Percentiles rank a stretch among this genome's conserved stretches.
Conservation (phyloP, 2,113 vertebrate genomes). For the Scopus umbretta region DNA sequence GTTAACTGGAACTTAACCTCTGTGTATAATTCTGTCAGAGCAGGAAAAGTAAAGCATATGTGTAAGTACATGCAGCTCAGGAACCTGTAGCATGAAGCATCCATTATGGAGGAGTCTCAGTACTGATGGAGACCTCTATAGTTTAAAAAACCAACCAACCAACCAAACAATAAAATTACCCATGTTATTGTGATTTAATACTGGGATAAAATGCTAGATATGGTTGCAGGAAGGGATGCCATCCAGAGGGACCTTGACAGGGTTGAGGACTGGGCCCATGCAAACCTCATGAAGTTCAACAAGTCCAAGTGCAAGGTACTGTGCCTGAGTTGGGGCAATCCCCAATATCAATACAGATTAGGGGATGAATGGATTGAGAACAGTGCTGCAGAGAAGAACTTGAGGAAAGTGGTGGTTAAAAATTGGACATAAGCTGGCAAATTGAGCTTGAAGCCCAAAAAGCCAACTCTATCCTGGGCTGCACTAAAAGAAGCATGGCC, state of each 20-base stretch:
- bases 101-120: neutral
- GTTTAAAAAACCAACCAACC: too few species aligned
- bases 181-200: neutral
- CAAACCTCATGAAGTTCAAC: neutral
- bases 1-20: neutral
- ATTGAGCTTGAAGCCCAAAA: neutral
- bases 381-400: neutral
- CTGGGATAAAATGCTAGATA: neutral
- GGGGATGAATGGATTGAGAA: neutral
- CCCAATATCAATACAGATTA: neutral
- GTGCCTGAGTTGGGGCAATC: neutral
- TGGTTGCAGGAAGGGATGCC: neutral
- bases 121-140: neutral
- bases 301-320: neutral
- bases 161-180: too few species aligned
- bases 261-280: neutral
- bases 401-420: neutral
- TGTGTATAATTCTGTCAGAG: neutral
- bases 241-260: neutral
- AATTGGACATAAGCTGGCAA: neutral
- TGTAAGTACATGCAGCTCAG: neutral
- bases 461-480: neutral
- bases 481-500: neutral
- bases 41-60: neutral
- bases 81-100: neutral